Conservation (phyloP, 2,113 vertebrate species). For the Nettapus auritus region DNA sequence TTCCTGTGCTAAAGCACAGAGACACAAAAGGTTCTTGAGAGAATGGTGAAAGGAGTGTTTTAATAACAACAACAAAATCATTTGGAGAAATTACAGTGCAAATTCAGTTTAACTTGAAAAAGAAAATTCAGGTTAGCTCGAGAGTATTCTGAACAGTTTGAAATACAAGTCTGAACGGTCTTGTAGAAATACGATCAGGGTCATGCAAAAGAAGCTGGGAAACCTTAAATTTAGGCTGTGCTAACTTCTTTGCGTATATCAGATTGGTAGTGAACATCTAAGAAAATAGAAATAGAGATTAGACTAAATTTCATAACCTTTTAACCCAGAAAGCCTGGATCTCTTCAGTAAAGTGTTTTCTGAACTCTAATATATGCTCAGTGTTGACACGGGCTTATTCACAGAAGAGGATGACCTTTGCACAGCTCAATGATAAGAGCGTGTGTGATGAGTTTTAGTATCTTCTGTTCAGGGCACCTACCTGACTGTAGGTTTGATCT, state of each 20-base stretch:
- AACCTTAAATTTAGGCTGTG: not conserved
- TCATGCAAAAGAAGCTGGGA: not conserved
- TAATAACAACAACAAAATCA: not conserved
- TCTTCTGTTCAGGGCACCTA: not conserved
- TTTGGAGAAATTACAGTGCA: conserved; percentile 30
- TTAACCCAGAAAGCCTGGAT: conserved; percentile 47
- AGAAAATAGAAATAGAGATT: conserved; percentile 41
- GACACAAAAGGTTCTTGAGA: not conserved
- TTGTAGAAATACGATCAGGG: not conserved
- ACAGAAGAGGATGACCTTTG: conserved; percentile 56
- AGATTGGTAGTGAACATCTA: not conserved
- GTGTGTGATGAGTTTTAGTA: not conserved
- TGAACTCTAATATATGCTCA: conserved; percentile 22
- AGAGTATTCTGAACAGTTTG: not conserved
- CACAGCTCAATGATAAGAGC: conserved; percentile 5
- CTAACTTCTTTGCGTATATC: not conserved
- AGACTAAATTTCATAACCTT: conserved; percentile 57
- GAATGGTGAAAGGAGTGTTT: not conserved
- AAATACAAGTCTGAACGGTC: not conserved
- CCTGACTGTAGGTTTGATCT: not conserved
- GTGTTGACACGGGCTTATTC: conserved; percentile 60
- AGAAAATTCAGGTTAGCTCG: conserved; percentile 15
- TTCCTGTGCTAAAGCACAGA: not conserved
- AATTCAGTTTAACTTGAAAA: conserved; percentile 20
- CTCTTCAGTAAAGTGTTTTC: conserved; percentile 34